These are phyloP conservation scores for zebrafish (Danio rerio) DNA, from an alignment of 2,113 vertebrate genomes.

Conservation along the genomic window DNA sequence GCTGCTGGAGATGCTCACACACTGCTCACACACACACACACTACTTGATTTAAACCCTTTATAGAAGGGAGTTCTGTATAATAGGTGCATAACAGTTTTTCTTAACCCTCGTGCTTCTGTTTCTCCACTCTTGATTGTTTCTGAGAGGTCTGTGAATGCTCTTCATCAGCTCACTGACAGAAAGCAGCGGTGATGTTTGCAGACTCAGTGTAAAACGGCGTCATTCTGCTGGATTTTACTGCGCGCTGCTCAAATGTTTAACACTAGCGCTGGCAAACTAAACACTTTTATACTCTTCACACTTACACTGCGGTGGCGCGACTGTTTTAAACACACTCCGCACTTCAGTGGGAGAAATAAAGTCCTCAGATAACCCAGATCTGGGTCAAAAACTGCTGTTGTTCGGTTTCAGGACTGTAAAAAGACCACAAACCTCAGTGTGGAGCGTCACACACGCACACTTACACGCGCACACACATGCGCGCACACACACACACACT, in stretches of 20 bases:
- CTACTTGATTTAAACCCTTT: too few relatives aligned
- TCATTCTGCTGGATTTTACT: not conserved
- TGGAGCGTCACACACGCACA: too few relatives aligned
- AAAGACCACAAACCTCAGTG: constrained; percentile 24
- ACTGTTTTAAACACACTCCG: too few relatives aligned
- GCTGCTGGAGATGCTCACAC: too few relatives aligned
- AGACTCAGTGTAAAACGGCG: not conserved
- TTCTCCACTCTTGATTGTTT: too few relatives aligned
- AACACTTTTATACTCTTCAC: constrained; percentile 4
- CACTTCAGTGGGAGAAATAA: not conserved
- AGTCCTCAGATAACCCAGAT: constrained; percentile 31
- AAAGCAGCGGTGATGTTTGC: not conserved
- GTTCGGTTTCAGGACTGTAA: constrained; percentile 39
- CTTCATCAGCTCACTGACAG: constrained; percentile 8
- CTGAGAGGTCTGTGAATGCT: not conserved
- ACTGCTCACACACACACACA: too few relatives aligned
- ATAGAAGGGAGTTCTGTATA: too few relatives aligned
- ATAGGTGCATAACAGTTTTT: too few relatives aligned
- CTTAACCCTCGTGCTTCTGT: too few relatives aligned
- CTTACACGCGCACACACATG: too few relatives aligned
- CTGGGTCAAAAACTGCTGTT: constrained; percentile 22
- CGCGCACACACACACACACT: not conserved
- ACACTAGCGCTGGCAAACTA: not conserved
- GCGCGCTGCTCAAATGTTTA: not conserved
- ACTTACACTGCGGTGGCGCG: constrained; percentile 7